These are phyloP conservation scores for Agrochola litura DNA, from an alignment of 2,888 invertebrate species.

Conservation along the genomic window DNA sequence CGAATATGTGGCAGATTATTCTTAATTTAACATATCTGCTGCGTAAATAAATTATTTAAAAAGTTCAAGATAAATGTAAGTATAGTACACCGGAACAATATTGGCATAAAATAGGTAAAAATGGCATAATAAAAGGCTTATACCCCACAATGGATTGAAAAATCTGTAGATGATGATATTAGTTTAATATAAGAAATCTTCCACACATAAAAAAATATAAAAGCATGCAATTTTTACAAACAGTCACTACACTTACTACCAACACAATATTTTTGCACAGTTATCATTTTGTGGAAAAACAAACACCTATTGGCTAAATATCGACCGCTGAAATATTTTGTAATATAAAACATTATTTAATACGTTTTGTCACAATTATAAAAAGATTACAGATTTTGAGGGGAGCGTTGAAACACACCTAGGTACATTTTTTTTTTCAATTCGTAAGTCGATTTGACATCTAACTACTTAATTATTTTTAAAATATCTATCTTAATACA, in stretches of 20 bases:
- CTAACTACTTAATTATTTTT: constrained; percentile 50
- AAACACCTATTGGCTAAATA: constrained; percentile 33
- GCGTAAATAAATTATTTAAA: constrained; percentile 11
- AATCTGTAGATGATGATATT: not conserved
- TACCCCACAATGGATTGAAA: not conserved
- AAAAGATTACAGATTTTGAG: constrained; percentile 45
- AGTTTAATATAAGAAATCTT: constrained; percentile 3
- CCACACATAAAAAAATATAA: constrained; percentile 19
- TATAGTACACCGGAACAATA: not conserved
- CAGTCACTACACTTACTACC: constrained; percentile 47
- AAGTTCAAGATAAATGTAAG: not conserved
- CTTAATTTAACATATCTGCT: not conserved
- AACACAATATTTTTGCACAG: constrained; percentile 39
- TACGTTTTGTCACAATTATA: constrained; percentile 33
- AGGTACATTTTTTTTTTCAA: constrained; percentile 33
- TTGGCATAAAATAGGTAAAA: not conserved
- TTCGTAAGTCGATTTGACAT: constrained; percentile 51
- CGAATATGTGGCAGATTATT: constrained; percentile 26
- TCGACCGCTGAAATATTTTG: constrained; percentile 24
- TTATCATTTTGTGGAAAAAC: constrained; percentile 41
- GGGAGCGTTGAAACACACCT: constrained; percentile 43
- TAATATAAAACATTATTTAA: constrained; percentile 31
- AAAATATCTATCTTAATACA: constrained; percentile 56
- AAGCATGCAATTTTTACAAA: constrained; percentile 40
- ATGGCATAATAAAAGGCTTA: not conserved